phyloP scores from a whole-genome alignment of 2,888 invertebrate genomes.

The Isotomurus palustris region DNA sequence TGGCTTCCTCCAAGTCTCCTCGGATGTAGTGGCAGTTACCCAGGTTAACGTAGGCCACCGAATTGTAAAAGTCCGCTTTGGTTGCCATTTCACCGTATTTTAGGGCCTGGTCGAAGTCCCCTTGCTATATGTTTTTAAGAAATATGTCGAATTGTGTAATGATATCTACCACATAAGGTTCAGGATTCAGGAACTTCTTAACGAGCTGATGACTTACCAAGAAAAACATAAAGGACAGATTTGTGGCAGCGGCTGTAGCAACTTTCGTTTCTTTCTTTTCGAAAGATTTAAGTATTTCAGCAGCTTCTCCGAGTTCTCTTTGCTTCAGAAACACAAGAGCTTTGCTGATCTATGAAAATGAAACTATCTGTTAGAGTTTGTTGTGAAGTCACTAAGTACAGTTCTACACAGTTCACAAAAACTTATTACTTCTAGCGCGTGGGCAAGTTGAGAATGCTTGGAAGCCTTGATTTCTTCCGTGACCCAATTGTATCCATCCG shows the following conservation, averaged over 20 bases:
- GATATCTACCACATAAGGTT: no score
- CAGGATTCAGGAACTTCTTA: no score
- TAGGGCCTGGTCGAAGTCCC: slow-evolving; percentile 71
- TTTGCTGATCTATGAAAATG: slow-evolving; percentile 63
- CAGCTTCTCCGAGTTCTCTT: slow-evolving; percentile 71
- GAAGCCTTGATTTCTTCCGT: slow-evolving; percentile 89
- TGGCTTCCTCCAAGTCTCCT: slow-evolving; percentile 65
- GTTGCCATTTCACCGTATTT: slow-evolving; percentile 70
- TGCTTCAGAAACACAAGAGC: slow-evolving; percentile 78
- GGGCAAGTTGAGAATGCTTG: slow-evolving; percentile 73
- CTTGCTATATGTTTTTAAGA: slow-evolving; percentile 61
- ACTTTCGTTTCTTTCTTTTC: slow-evolving; percentile 80
- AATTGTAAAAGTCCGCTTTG: slow-evolving; percentile 69
- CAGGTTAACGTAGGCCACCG: slow-evolving; percentile 77
- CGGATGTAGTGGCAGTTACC: slow-evolving; percentile 72
- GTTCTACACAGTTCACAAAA: no score
- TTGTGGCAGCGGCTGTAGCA: slow-evolving; percentile 76
- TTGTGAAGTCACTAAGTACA: neutral
- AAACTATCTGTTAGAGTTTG: neutral
- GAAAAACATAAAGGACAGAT: slow-evolving; percentile 77
- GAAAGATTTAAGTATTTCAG: slow-evolving; percentile 77
- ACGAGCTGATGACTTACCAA: slow-evolving; percentile 58
- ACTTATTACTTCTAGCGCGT: slow-evolving; percentile 66
- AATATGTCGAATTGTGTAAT: neutral
- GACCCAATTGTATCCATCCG: slow-evolving; percentile 70